Conservation (phyloP, 2,113 vertebrate species). For the Ceyx cyanopectus region DNA sequence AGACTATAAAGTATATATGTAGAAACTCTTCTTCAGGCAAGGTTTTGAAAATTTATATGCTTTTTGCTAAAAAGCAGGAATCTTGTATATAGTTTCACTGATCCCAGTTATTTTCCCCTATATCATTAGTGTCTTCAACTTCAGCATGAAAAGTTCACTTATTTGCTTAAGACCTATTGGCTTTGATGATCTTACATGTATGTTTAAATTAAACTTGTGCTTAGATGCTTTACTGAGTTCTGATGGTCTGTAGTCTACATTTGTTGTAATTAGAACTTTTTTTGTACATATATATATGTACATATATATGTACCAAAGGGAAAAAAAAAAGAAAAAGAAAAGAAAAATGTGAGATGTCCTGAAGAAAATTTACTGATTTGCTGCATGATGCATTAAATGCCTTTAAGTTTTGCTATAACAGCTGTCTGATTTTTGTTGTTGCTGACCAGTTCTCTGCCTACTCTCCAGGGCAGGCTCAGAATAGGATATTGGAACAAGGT, state of each 20-base stretch:
- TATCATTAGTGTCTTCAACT: not conserved
- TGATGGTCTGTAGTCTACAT: not conserved
- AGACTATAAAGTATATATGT: not conserved
- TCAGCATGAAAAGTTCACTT: not conserved
- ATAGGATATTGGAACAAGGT: not conserved
- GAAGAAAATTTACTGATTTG: not conserved
- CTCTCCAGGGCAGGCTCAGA: not conserved
- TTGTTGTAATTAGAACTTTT: not conserved
- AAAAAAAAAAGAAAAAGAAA: not conserved
- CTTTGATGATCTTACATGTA: not conserved
- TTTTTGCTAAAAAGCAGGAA: not conserved
- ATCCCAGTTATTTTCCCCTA: not conserved
- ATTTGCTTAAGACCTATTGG: not conserved
- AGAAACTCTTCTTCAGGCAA: not conserved
- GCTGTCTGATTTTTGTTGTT: not conserved
- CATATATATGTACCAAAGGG: not conserved
- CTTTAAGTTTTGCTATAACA: not conserved
- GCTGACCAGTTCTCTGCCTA: not conserved
- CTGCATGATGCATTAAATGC: not conserved
- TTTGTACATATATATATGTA: not conserved
- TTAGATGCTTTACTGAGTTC: not conserved
- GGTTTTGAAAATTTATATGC: not conserved
- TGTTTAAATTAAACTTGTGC: not conserved
- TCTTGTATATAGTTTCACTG: not conserved
- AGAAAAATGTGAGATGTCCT: not conserved